A percentile compares a stretch with the other conserved stretches of the same genome.
phyloP scores from a whole-genome alignment of 2,797 vertebrate species.

The Manis pentadactyla region DNA sequence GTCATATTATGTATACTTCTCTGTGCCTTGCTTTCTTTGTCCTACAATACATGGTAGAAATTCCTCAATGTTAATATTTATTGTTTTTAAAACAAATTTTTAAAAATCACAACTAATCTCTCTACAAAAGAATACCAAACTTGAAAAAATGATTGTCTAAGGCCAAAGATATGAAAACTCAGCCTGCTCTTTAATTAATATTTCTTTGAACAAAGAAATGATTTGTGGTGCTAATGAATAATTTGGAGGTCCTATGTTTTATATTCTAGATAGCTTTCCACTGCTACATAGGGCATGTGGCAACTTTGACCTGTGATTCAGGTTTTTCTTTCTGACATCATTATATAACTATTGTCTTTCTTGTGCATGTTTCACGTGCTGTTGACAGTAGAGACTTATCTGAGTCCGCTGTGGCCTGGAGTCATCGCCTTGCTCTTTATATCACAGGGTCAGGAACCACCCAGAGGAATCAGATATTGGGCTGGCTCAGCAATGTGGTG shows the following conservation, averaged over 20 bases:
- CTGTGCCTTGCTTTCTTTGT: background rate
- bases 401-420: background rate
- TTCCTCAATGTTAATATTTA: background rate
- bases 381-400: background rate
- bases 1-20: background rate
- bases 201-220: slow-evolving; percentile 4
- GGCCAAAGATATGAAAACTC: background rate
- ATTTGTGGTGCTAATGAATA: background rate
- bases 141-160: slow-evolving; percentile 7
- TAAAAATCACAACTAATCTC: background rate
- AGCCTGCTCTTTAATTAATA: slow-evolving; percentile 3
- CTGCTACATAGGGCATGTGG: background rate
- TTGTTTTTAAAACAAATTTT: background rate
- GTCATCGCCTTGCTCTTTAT: background rate
- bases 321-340: background rate
- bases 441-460: background rate
- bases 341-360: background rate
- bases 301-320: background rate
- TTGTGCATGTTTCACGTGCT: background rate
- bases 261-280: background rate
- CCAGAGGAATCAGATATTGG: background rate
- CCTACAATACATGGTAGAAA: background rate
- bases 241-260: background rate
- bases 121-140: background rate
- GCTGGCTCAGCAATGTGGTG: background rate